Base-by-base conservation (phyloP, 2,113 vertebrate species). In the Antechinus stuartii region DNA sequence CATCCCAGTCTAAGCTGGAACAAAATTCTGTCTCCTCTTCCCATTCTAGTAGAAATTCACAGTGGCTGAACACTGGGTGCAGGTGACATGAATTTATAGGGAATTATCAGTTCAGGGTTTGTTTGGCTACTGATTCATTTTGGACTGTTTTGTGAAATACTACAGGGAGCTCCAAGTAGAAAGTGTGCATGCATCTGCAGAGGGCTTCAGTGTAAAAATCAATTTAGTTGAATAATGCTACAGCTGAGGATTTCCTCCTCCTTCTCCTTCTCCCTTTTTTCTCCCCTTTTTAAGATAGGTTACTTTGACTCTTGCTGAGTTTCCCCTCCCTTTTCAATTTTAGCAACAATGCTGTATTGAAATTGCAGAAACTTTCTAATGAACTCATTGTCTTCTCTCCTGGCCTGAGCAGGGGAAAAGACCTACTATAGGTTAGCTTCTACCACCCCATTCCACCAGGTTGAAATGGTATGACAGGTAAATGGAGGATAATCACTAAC, bases 161-260 rank as follows among this genome's bases (percentile, higher is more conserved):
- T 42, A 94, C 57, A 57, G 92, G 49, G 30, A 95, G 4, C 19
- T 57, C 61, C 57, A 76, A 26, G 95, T 16, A 94, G n/a, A 89
- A n/a, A 54, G 52, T 16, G 1, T 76, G 46, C 76, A 76, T 47
- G 46, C 35, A 55, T 53, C 14, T 91, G 68, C 50, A 52, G 61
- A 93, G 26, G 68, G 90, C 90, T 94, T 94, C 35, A 12, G 35
- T 93, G 46, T 94, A 68, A 94, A 94, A 90, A 26, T 93, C n/a
- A 90, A 25, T 95, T 76, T 47, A 76, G 35, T 46, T 90, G 53
- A 91, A 94, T 94, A 49, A 57, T 91, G 92, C n/a, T 91, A 24
- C 46, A 68, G 14, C 90, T 90, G 90, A n/a, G 6, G 35, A 91
- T 90, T 89, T 92, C 25, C 14, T 8, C 90, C 27, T 92, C 50